Evolutionary conservation across 1,140 invertebrate genomes (phyloP), one percentile per base, ranked within the genome.

Genomic region (Neodiprion fabricii): DNA sequence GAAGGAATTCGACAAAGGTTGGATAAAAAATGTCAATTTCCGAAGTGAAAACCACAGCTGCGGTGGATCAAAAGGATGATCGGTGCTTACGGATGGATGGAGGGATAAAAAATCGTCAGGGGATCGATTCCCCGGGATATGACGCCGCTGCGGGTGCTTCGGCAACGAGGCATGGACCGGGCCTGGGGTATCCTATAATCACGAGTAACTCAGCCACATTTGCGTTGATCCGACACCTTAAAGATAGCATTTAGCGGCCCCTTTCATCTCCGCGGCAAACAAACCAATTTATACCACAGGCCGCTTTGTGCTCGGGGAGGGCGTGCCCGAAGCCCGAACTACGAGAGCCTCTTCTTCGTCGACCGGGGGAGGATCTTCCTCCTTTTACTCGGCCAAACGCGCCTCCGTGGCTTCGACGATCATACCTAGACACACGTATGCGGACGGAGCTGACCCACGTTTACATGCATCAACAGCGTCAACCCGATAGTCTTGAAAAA

Each of bases 231-330:
- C 86, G 87, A 88, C 87, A 88, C 87, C 87, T 88, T 88, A 88
- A 88, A 89, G 86, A 89, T 89, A 89, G 87, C 86, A 89, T 89
- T 89, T 89, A 89, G 86, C 87, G 87, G 87, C 85, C 85, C 86
- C 87, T 88, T 88, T 88, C 87, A 88, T 88, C 87, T 88, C 86
- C 85, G 87, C 86, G 86, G 86, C 87, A 88, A 88, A 88, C 87
- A 88, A 88, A 88, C 87, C 86, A 89, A n/a, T 72, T 72, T 49
- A 72, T 49, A 61, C 71, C 71, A 17, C 17, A 40, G 28, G 48
- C 71, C 71, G 71, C n/a, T 40, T 72, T 48, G 77, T 77, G 82
- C 80, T 82, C 79, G 79, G 81, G 79, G 82, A 79, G 79, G 80
- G 83, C 80, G 82, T 82, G 80, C 79, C 79, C 82, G 79, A 61